A percentile compares a stretch with the other conserved stretches of the same genome.
Evolutionary conservation across 2,113 vertebrate species (phyloP).

Genomic region (Crotalus viridis): DNA sequence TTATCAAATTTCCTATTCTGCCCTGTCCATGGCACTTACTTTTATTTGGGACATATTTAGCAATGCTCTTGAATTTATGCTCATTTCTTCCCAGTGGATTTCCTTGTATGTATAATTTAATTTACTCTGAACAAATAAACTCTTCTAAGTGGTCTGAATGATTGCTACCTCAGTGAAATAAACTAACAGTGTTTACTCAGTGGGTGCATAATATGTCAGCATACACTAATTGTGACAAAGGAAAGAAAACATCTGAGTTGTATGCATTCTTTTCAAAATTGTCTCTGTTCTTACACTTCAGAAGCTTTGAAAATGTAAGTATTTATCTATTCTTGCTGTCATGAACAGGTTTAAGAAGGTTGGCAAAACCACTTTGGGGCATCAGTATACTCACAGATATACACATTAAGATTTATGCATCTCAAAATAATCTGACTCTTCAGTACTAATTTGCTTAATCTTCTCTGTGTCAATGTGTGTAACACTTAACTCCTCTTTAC

Average conservation of each 20-base stretch:
- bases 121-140: background rate
- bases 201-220: background rate
- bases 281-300: background rate
- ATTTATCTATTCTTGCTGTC: background rate
- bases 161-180: background rate
- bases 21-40: background rate
- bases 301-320: background rate
- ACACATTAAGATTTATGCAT: background rate
- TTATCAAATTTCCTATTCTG: background rate
- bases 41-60: background rate
- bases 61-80: background rate
- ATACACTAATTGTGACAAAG: background rate
- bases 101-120: background rate
- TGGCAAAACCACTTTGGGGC: background rate
- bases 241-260: background rate
- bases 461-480: background rate
- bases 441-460: background rate
- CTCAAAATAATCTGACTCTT: background rate
- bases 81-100: background rate
- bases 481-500: constrained; percentile 48
- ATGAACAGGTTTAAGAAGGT: background rate
- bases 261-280: background rate
- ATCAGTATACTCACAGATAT: background rate
- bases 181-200: background rate
- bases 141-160: background rate